Evolutionary conservation across 2,888 invertebrate genomes (phyloP).

Genomic region (Pollenia griseotomentosa): DNA sequence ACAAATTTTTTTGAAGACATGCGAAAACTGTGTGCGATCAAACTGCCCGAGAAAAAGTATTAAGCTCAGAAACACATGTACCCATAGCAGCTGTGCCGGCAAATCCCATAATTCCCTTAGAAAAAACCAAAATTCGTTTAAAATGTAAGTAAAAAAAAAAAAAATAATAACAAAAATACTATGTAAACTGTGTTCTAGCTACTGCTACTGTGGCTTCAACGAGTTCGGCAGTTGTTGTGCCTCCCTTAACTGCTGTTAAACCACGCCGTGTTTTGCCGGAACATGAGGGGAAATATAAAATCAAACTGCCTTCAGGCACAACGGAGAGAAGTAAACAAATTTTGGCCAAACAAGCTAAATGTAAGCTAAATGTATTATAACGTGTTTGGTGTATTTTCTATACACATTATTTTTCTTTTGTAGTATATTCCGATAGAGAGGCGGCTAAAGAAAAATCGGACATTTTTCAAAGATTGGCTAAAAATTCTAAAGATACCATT

Average conservation of each 20-base stretch:
- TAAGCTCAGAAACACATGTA: slow-evolving; percentile 84
- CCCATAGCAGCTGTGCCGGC: slow-evolving; percentile 86
- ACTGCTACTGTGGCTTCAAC: slow-evolving; percentile 51
- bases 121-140: slow-evolving; percentile 74
- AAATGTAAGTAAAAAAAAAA: slow-evolving; percentile 68
- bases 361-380: slow-evolving; percentile 75
- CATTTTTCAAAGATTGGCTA: slow-evolving; percentile 81
- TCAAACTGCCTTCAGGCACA: slow-evolving; percentile 85
- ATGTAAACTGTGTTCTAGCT: not conserved
- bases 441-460: slow-evolving; percentile 76
- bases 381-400: not conserved
- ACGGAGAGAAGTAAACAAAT: slow-evolving; percentile 85
- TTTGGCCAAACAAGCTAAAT: slow-evolving; percentile 82
- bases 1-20: slow-evolving; percentile 83
- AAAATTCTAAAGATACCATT: slow-evolving; percentile 68
- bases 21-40: slow-evolving; percentile 87
- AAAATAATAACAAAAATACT: no score
- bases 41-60: slow-evolving; percentile 86
- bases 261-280: slow-evolving; percentile 84
- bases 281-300: slow-evolving; percentile 86
- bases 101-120: slow-evolving; percentile 74
- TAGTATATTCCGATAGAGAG: slow-evolving; percentile 83
- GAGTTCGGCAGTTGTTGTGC: slow-evolving; percentile 64
- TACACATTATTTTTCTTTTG: slow-evolving; percentile 7
- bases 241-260: slow-evolving; percentile 79